Evolutionary conservation across 2,888 invertebrate species (phyloP).

Genomic region (Molanna angustata): DNA sequence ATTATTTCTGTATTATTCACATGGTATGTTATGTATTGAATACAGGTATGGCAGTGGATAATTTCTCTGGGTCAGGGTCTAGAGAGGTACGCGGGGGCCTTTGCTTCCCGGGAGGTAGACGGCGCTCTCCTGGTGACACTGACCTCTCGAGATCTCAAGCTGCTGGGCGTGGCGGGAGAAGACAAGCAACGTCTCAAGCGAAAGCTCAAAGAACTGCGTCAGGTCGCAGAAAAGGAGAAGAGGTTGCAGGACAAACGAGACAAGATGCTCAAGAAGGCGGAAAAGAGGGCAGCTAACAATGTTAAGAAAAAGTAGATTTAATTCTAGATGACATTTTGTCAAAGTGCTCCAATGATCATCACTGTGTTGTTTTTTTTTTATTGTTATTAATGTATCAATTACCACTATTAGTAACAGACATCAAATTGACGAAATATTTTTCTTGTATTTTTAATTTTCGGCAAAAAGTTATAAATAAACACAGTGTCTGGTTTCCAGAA

Average conservation of each 20-base stretch:
- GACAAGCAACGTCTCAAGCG: constrained; percentile 81
- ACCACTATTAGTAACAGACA: no score
- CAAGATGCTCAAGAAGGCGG: constrained; percentile 82
- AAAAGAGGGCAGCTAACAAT: constrained; percentile 71
- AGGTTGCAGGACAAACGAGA: constrained; percentile 83
- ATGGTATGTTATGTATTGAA: constrained; percentile 31
- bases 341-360: no score
- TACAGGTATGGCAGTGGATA: constrained; percentile 94
- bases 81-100: constrained; percentile 84
- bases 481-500: no score
- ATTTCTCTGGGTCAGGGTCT: constrained; percentile 78
- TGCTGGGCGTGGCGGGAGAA: constrained; percentile 73
- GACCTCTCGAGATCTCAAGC: constrained; percentile 90
- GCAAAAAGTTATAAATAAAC: no score
- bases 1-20: no score
- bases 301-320: constrained; percentile 61
- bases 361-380: no score
- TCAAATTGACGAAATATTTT: no score
- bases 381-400: no score
- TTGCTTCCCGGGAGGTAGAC: constrained; percentile 85
- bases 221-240: constrained; percentile 68
- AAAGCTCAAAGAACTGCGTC: constrained; percentile 79
- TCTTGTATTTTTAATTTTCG: no score
- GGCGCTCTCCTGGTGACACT: constrained; percentile 83
- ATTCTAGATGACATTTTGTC: not conserved